Evolutionary conservation across 2,888 invertebrate species (phyloP).

Genomic region (Coenonympha arcania): DNA sequence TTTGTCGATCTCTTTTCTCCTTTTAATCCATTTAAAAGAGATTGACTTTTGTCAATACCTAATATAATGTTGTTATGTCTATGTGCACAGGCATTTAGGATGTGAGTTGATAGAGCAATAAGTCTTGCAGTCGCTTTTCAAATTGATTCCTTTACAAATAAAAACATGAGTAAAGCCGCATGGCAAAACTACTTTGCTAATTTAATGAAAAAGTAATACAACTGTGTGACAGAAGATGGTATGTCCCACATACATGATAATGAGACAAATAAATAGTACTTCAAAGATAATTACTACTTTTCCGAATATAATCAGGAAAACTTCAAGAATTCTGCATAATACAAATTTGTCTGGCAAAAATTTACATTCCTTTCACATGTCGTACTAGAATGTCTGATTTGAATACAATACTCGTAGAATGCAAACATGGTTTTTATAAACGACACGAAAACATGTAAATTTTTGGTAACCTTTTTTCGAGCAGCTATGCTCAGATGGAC

Average conservation of each 20-base stretch:
- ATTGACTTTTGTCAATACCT: no score
- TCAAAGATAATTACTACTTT: not conserved
- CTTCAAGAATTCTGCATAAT: not conserved
- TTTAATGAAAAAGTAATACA: not conserved
- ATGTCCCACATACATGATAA: constrained; percentile 1
- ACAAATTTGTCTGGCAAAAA: not conserved
- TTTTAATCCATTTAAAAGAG: no score
- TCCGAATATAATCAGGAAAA: not conserved
- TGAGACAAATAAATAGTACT: not conserved
- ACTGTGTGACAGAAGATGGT: constrained; percentile 6
- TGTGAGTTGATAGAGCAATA: no score
- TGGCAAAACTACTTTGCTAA: not conserved
- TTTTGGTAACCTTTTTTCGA: no score
- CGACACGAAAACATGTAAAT: not conserved
- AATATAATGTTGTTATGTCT: no score
- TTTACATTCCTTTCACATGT: not conserved
- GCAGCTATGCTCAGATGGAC: no score
- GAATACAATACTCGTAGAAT: not conserved
- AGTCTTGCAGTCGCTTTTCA: no score
- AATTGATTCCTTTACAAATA: no score
- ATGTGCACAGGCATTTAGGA: no score
- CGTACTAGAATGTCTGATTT: not conserved
- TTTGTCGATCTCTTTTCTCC: no score
- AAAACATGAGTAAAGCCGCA: no score
- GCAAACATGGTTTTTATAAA: not conserved